phyloP scores from a whole-genome alignment of 2,888 invertebrate species.

The Drosophila dives region DNA sequence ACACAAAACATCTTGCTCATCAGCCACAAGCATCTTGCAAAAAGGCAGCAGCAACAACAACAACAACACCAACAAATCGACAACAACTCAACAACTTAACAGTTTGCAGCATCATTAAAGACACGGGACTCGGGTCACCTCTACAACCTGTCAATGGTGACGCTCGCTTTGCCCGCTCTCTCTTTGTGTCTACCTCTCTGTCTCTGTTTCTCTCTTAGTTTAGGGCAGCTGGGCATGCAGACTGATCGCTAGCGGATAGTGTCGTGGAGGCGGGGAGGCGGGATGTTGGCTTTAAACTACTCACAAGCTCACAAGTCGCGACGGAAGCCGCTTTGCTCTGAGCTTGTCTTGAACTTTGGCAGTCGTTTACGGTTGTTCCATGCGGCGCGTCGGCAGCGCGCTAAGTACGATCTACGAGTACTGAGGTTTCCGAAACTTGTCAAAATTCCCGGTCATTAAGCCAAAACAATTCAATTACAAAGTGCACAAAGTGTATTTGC shows the following conservation, averaged over 20 bases:
- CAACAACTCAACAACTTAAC: conserved; percentile 27
- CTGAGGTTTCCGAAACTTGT: conserved; percentile 13
- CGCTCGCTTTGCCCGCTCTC: conserved; percentile 11
- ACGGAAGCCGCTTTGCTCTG: conserved; percentile 45
- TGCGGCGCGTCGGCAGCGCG: conserved; percentile 63
- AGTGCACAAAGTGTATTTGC: conserved; percentile 35
- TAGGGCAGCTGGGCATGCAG: conserved; percentile 44
- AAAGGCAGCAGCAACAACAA: conserved; percentile 1
- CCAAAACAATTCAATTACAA: conserved; percentile 42
- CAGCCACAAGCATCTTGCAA: conserved; percentile 33
- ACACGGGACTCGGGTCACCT: conserved; percentile 33
- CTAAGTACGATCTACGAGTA: conserved; percentile 30
- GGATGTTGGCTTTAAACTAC: conserved; percentile 13
- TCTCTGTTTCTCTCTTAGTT: conserved; percentile 9
- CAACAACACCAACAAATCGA: conserved; percentile 23
- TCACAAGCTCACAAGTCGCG: conserved; percentile 31
- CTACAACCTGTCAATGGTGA: conserved; percentile 36
- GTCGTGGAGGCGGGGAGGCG: neutral
- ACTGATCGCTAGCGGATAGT: conserved; percentile 34
- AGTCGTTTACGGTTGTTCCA: conserved; percentile 71
- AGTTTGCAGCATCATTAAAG: conserved; percentile 56
- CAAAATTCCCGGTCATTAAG: conserved; percentile 42
- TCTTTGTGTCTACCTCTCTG: neutral
- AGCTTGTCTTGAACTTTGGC: conserved; percentile 76
- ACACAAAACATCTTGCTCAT: conserved; percentile 66